These are phyloP conservation scores for Macroteleia sp. DNA, from an alignment of 2,888 invertebrate genomes.

Conservation along the genomic window DNA sequence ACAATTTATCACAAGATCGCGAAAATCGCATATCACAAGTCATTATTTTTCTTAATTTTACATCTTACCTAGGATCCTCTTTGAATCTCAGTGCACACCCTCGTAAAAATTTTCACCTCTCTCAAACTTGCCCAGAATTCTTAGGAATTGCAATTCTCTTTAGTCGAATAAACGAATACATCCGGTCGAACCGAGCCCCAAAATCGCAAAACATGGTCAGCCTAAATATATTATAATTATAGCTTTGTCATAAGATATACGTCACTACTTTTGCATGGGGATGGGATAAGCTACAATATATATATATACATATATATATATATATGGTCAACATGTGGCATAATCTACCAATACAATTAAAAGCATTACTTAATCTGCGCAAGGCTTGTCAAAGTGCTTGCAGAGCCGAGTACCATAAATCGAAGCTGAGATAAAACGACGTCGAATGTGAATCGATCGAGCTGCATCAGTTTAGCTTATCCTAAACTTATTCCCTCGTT, in stretches of 20 bases:
- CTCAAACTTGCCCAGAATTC: background rate
- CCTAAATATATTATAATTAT: constrained; percentile 28
- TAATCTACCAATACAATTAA: constrained; percentile 44
- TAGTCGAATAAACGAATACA: background rate
- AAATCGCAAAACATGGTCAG: constrained; percentile 29
- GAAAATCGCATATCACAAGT: constrained; percentile 49
- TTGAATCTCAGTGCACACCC: constrained; percentile 16
- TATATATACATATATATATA: no score
- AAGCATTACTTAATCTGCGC: constrained; percentile 48
- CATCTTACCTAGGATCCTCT: constrained; percentile 45
- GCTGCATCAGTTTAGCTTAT: background rate
- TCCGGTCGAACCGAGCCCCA: constrained; percentile 46
- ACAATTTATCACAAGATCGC: constrained; percentile 56
- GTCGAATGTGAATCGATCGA: constrained; percentile 18
- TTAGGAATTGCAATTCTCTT: background rate
- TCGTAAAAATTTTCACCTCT: background rate
- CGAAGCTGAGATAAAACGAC: constrained; percentile 25
- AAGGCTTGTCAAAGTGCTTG: constrained; percentile 46
- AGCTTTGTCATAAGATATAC: constrained; percentile 13
- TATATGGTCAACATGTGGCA: constrained; percentile 41
- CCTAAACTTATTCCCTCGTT: background rate
- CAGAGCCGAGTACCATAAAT: constrained; percentile 38
- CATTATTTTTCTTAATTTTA: constrained; percentile 42
- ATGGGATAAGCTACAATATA: constrained; percentile 40
- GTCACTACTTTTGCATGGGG: constrained; percentile 25